Conservation (phyloP, 2,888 invertebrate genomes). For the Camponotus fellah region DNA sequence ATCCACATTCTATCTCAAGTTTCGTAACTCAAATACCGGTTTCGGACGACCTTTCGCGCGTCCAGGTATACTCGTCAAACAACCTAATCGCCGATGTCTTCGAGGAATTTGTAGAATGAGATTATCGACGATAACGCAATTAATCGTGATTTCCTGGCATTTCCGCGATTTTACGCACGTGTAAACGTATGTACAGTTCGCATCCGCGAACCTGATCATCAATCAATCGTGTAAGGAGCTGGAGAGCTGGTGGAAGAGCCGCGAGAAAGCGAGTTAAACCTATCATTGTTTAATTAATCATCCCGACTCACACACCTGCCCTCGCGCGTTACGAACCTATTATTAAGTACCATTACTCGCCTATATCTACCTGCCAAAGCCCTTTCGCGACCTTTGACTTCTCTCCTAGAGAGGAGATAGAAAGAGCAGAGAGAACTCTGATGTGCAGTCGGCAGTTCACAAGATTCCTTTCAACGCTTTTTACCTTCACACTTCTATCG, state of each 20-base stretch:
- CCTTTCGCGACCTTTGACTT: slow-evolving; percentile 66
- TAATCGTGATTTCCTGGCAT: neutral
- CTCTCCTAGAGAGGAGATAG: slow-evolving; percentile 49
- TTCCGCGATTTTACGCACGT: slow-evolving; percentile 23
- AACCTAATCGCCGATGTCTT: slow-evolving; percentile 39
- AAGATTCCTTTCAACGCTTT: slow-evolving; percentile 15
- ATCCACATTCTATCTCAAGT: slow-evolving; percentile 20
- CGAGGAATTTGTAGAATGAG: slow-evolving; percentile 48
- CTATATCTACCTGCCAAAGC: slow-evolving; percentile 62
- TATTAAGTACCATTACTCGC: slow-evolving; percentile 79
- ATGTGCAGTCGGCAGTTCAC: slow-evolving; percentile 22
- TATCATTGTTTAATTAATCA: slow-evolving; percentile 81
- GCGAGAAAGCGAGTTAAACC: slow-evolving; percentile 63
- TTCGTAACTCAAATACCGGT: slow-evolving; percentile 59
- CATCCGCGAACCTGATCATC: slow-evolving; percentile 44
- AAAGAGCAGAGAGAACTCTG: slow-evolving; percentile 8
- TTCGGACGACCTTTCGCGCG: slow-evolving; percentile 34
- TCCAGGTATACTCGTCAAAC: slow-evolving; percentile 18
- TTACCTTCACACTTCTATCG: neutral
- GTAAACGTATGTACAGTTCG: neutral
- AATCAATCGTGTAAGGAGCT: slow-evolving; percentile 53
- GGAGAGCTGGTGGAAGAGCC: slow-evolving; percentile 21
- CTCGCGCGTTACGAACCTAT: slow-evolving; percentile 71
- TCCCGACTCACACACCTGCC: slow-evolving; percentile 76
- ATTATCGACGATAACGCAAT: slow-evolving; percentile 50